Conservation (phyloP, 2,797 vertebrate species). For the Hephaestus fuliginosus region DNA sequence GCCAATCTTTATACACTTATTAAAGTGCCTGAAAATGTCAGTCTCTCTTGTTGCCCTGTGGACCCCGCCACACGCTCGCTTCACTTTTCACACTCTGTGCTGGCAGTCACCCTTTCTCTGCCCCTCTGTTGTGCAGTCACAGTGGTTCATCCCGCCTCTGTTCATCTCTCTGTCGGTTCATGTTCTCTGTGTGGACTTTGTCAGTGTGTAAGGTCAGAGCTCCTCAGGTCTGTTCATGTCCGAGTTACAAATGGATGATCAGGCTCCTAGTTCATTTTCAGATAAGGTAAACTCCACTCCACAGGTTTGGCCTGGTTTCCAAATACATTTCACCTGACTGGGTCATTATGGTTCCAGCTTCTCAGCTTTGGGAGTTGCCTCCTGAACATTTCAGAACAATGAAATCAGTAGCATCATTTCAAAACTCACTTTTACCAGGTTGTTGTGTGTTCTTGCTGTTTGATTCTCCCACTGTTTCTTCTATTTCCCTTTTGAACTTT, state of each 20-base stretch:
- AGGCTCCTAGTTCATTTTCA: neutral
- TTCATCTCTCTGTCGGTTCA: conserved; percentile 8
- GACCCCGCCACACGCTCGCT: conserved; percentile 13
- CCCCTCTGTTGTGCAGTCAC: conserved; percentile 1
- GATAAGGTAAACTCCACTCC: neutral
- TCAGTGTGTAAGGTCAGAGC: neutral
- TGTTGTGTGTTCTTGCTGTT: neutral
- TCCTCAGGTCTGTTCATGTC: neutral
- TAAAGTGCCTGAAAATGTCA: conserved; percentile 80
- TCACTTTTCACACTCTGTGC: neutral
- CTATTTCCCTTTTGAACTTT: neutral
- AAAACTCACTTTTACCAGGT: neutral
- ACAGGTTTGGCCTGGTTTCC: neutral
- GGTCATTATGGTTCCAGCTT: neutral
- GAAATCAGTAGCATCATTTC: neutral
- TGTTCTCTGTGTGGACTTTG: neutral
- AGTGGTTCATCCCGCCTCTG: neutral
- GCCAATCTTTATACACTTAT: conserved; percentile 88
- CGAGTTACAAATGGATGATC: neutral
- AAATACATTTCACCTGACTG: neutral
- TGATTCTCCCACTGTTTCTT: neutral
- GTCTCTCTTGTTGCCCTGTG: conserved; percentile 58
- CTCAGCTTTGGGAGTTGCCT: neutral
- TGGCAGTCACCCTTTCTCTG: neutral
- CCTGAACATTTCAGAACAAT: neutral